A percentile compares a stretch with the other conserved stretches of the same genome.
Evolutionary conservation across 2,797 vertebrate species (phyloP).

Genomic region (Coccyzus lansbergi): DNA sequence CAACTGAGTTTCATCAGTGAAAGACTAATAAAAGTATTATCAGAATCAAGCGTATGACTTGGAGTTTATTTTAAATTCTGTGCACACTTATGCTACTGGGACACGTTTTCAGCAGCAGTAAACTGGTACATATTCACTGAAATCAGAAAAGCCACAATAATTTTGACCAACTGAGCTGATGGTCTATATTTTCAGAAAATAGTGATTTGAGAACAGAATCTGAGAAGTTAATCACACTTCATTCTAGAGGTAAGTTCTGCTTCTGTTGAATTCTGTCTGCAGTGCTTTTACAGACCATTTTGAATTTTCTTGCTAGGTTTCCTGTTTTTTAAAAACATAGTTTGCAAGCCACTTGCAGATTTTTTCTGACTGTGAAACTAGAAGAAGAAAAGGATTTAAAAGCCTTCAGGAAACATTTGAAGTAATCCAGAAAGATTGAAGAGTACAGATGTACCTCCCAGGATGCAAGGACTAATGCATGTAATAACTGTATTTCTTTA

Average conservation of each 20-base stretch:
- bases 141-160: not conserved
- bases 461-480: slow-evolving; percentile 44
- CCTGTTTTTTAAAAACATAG: not conserved
- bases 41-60: not conserved
- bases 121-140: not conserved
- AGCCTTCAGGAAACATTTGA: slow-evolving; percentile 66
- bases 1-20: not conserved
- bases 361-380: not conserved
- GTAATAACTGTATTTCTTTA: slow-evolving; percentile 61
- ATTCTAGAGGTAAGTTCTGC: not conserved
- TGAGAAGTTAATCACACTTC: not conserved
- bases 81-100: not conserved
- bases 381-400: slow-evolving; percentile 59
- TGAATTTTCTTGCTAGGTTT: not conserved
- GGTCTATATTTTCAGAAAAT: not conserved
- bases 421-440: slow-evolving; percentile 43
- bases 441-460: slow-evolving; percentile 40
- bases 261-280: not conserved
- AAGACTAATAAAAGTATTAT: not conserved
- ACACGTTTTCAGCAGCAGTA: not conserved
- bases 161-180: not conserved
- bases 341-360: not conserved
- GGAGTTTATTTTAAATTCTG: not conserved
- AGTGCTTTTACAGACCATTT: not conserved
- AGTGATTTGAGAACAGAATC: not conserved